A percentile compares a stretch with the other conserved stretches of the same genome.
These are phyloP conservation scores for Ephialtes manifestator DNA, from an alignment of 2,888 invertebrate genomes.

Conservation along the genomic window DNA sequence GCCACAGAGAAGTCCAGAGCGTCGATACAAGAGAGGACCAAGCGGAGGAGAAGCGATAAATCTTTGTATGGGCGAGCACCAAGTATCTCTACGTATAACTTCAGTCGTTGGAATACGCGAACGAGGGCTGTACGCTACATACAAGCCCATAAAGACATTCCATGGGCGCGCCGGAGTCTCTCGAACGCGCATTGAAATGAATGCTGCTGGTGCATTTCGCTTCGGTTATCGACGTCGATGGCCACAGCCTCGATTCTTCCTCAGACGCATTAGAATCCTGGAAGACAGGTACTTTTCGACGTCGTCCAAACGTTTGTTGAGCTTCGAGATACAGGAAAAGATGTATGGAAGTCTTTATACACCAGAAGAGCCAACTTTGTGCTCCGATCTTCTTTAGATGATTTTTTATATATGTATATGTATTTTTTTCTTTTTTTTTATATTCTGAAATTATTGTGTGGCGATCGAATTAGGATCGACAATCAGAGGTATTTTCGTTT, in stretches of 20 bases:
- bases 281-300: conserved; percentile 20
- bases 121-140: conserved; percentile 48
- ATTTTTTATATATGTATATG: conserved; percentile 4
- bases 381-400: not conserved
- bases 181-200: conserved; percentile 55
- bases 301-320: not conserved
- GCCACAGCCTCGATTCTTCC: conserved; percentile 54
- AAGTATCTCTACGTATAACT: conserved; percentile 15
- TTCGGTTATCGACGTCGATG: conserved; percentile 59
- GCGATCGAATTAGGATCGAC: too few species aligned
- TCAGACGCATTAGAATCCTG: conserved; percentile 47
- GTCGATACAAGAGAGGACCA: conserved; percentile 21
- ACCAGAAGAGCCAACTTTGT: not conserved
- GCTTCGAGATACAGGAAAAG: conserved; percentile 13
- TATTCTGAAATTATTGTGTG: too few species aligned
- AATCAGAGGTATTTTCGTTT: too few species aligned
- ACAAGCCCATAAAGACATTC: conserved; percentile 69
- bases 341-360: conserved; percentile 4
- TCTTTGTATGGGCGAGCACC: conserved; percentile 38
- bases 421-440: not conserved
- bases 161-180: conserved; percentile 67
- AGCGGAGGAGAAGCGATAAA: conserved; percentile 58
- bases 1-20: conserved; percentile 36
- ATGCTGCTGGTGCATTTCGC: conserved; percentile 44
- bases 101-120: conserved; percentile 43